Conservation (phyloP, 2,113 vertebrate genomes). For the Actenoides lindsayi region DNA sequence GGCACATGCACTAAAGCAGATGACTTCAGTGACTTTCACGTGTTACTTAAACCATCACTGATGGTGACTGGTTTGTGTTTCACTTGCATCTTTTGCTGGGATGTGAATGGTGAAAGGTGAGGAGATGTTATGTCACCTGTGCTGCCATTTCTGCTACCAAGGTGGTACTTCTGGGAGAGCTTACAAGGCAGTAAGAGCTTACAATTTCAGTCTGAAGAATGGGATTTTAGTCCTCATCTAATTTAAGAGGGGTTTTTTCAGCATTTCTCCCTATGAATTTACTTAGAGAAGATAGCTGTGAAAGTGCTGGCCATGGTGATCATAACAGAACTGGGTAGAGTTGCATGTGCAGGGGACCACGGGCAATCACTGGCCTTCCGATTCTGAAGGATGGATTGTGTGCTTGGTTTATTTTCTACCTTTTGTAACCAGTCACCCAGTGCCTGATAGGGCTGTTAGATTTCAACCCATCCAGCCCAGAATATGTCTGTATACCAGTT, state of each 20-base stretch:
- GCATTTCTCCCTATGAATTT: background rate
- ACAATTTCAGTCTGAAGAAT: background rate
- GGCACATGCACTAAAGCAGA: background rate
- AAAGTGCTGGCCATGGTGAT: background rate
- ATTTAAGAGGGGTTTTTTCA: background rate
- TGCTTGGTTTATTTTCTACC: background rate
- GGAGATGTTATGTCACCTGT: background rate
- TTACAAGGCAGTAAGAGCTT: background rate
- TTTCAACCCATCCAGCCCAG: background rate
- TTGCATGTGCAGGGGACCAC: background rate
- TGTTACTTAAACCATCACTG: background rate
- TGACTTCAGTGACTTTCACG: background rate
- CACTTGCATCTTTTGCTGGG: background rate
- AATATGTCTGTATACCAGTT: background rate
- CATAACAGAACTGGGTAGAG: background rate
- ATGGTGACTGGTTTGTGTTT: background rate
- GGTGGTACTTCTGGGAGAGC: background rate
- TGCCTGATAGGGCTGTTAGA: background rate
- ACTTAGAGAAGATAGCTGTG: background rate
- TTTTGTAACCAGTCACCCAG: background rate
- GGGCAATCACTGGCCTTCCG: background rate
- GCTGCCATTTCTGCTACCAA: background rate
- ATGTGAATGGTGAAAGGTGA: background rate
- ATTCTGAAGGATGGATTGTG: background rate
- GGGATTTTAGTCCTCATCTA: background rate